Percentiles rank a stretch among this genome's conserved stretches.
Evolutionary conservation across 1,140 invertebrate species (phyloP).

Genomic region (Anastatus disparis): DNA sequence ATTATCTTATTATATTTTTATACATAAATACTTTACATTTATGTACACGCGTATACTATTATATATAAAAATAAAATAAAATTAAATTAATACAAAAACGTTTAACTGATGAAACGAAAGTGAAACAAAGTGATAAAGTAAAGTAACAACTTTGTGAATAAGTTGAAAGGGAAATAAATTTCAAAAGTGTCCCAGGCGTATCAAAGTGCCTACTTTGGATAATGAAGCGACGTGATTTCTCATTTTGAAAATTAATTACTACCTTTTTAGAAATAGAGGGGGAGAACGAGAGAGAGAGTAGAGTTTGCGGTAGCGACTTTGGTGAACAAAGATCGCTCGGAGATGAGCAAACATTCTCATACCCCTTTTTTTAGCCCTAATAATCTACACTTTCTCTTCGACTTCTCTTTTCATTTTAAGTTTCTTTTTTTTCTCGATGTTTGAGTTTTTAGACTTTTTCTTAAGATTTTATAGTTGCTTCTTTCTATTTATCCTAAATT

Average conservation of each 20-base stretch:
- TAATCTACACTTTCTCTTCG: constrained; percentile 5
- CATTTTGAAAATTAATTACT: constrained; percentile 35
- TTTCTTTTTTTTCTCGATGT: too few relatives aligned
- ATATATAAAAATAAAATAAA: too few relatives aligned
- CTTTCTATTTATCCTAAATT: too few relatives aligned
- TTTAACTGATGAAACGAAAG: too few relatives aligned
- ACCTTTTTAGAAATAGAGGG: too few relatives aligned
- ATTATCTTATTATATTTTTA: too few relatives aligned
- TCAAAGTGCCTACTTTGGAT: constrained; percentile 25
- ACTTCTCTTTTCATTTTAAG: neutral
- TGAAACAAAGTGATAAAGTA: neutral
- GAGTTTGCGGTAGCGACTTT: constrained; percentile 16
- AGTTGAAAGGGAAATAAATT: constrained; percentile 9
- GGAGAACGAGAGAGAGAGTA: too few relatives aligned
- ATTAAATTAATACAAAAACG: too few relatives aligned
- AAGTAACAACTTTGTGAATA: constrained; percentile 13
- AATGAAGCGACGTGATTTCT: constrained; percentile 34
- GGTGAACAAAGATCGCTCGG: neutral
- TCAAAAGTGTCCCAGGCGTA: constrained; percentile 3
- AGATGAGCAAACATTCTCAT: constrained; percentile 19
- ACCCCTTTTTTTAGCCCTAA: neutral
- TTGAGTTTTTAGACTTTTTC: too few relatives aligned
- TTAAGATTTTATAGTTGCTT: too few relatives aligned
- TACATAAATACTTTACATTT: too few relatives aligned
- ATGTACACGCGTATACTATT: too few relatives aligned